Conservation (phyloP, 2,797 vertebrate genomes). For the Chaenodraco wilsoni region DNA sequence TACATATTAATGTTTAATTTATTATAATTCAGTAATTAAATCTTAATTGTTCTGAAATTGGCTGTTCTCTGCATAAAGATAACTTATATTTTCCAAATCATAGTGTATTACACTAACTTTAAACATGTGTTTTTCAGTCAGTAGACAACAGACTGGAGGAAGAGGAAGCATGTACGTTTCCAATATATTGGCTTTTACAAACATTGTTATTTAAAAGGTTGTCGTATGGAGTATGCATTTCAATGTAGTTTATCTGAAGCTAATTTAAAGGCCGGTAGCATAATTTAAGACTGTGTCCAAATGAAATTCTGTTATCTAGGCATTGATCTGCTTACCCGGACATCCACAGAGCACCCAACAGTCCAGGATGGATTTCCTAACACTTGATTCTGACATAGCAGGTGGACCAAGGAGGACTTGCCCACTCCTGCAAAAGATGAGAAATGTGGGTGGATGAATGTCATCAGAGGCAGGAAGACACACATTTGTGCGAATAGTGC, state of each 20-base stretch:
- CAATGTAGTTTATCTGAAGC: not conserved
- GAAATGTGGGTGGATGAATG: not conserved
- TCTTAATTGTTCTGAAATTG: not conserved
- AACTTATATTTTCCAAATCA: not conserved
- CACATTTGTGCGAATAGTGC: no score
- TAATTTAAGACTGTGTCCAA: not conserved
- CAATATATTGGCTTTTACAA: not conserved
- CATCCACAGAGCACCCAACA: conserved; percentile 97
- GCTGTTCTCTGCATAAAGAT: not conserved
- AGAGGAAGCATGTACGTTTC: not conserved
- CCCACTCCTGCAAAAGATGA: conserved; percentile 88
- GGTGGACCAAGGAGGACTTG: conserved; percentile 95
- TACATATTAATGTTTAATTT: not conserved
- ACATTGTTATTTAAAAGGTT: not conserved
- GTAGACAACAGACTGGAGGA: not conserved
- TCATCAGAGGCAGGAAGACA: not conserved
- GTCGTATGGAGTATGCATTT: not conserved
- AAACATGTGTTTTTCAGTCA: not conserved
- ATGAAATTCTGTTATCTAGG: no score
- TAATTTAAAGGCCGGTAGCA: not conserved
- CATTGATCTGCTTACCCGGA: conserved; percentile 87
- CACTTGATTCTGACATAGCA: conserved; percentile 96
- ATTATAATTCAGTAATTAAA: not conserved
- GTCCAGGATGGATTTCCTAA: conserved; percentile 98
- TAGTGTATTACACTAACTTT: not conserved